These are phyloP conservation scores for Orchesellides sinensis DNA, from an alignment of 2,888 invertebrate genomes.

Conservation along the genomic window DNA sequence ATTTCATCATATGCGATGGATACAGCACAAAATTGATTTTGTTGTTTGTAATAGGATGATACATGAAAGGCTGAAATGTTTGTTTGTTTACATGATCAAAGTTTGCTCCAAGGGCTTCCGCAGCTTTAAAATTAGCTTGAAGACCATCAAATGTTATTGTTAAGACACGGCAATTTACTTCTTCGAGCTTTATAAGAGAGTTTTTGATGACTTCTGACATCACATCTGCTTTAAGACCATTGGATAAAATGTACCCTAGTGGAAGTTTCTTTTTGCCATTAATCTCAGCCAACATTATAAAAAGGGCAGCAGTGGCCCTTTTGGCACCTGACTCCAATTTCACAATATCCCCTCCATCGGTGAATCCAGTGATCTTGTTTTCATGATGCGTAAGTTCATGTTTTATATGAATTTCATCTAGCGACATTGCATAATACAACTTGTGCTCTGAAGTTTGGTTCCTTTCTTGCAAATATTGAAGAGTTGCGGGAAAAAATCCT, in stretches of 20 bases:
- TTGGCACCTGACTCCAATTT: not conserved
- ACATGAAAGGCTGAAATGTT: not conserved
- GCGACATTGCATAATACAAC: not conserved
- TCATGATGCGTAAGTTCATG: conserved; percentile 6
- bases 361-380: conserved; percentile 1
- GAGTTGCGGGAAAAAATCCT: not conserved
- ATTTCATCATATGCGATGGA: conserved; percentile 16
- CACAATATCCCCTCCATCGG: conserved; percentile 2
- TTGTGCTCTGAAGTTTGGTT: not conserved
- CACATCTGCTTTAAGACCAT: not conserved
- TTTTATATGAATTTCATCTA: conserved; percentile 30
- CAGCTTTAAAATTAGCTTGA: conserved; percentile 2
- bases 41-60: not conserved
- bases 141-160: conserved; percentile 22
- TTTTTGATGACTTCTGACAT: not conserved
- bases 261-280: conserved; percentile 22
- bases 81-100: not conserved
- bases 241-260: conserved; percentile 21
- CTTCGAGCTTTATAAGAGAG: not conserved
- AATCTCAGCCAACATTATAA: conserved; percentile 19
- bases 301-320: conserved; percentile 23
- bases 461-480: not conserved
- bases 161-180: not conserved
- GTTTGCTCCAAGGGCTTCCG: not conserved
- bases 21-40: not conserved